Base-by-base conservation (phyloP, 2,113 vertebrate genomes). In the Psephotus haematonotus region DNA sequence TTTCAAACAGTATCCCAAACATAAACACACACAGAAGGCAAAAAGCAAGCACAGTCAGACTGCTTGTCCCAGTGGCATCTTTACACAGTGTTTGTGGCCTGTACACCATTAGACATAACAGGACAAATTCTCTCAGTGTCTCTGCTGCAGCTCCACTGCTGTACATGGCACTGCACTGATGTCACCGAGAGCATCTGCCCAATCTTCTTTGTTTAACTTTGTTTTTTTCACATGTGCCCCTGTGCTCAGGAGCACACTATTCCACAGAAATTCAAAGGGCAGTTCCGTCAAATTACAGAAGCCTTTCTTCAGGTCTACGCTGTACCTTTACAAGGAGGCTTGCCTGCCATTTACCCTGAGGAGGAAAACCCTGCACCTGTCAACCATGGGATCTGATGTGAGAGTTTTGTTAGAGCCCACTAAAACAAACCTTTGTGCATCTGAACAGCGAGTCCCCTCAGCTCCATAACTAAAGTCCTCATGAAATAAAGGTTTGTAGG, bases 31-130 rank as follows among this genome's bases (percentile, higher is more conserved):
- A 94, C 1, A 7, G 63, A 95, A 86, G 77, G 95, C 86, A 76
- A 76, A 96, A 86, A 90, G 74, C 50, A 94, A 94, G 91, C 71
- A 82, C 35, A 71, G 74, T 33, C 59, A 25, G 43, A 91, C 33
- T 80, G 91, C 67, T 46, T 89, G 90, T 93, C 70, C 76, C 96
- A 97, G 94, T 86, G 82, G 93, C 75, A 86, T 39, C 84, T 86
- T 96, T 77, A 95, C 89, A 95, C 95, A 95, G 94, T 95, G 93
- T 90, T 92, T 81, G 64, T 85, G 88, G 95, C 81, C 90, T 91
- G 64, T 72, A 94, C 50, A 77, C 71, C 71, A 68, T 83, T 13
- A 92, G 52, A 87, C 15, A 5, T 19, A 53, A 50, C 4, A 55
- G 62, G 52, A 50, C 59, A 90, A 87, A 87, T 77, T 67, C 86